Evolutionary conservation across 2,888 invertebrate genomes (phyloP).

Genomic region (Drosophila birchii): DNA sequence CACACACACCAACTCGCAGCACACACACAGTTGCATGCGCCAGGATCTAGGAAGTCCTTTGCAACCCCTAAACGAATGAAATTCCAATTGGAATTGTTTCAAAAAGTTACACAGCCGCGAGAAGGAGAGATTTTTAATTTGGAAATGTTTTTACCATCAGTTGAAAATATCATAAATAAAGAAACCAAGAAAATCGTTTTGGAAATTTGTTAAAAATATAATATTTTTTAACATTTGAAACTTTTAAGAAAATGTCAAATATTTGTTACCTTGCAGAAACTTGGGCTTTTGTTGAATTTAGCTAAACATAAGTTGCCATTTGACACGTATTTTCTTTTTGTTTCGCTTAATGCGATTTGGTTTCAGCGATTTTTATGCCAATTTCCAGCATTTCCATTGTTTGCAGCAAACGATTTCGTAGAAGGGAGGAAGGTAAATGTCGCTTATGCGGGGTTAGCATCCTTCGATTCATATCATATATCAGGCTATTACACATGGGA

Average conservation of each 20-base stretch:
- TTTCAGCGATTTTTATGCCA: constrained; percentile 1
- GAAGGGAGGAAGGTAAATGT: constrained; percentile 4
- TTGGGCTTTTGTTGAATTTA: not conserved
- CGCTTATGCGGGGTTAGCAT: constrained; percentile 24
- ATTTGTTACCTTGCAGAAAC: not conserved
- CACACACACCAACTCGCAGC: constrained; percentile 30
- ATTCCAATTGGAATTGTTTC: constrained; percentile 39
- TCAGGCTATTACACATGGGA: constrained; percentile 39
- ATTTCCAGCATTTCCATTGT: constrained; percentile 13
- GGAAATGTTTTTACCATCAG: not conserved
- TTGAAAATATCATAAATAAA: not conserved
- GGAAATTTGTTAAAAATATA: not conserved
- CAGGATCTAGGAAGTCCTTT: constrained; percentile 50
- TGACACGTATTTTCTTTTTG: constrained; percentile 23
- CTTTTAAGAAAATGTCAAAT: not conserved
- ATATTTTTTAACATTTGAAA: not conserved
- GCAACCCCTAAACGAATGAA: constrained; percentile 42
- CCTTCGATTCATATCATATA: constrained; percentile 22
- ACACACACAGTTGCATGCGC: constrained; percentile 13
- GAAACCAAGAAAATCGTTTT: not conserved
- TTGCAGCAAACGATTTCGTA: not conserved
- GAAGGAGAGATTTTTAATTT: not conserved
- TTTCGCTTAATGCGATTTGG: constrained; percentile 24
- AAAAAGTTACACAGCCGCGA: not conserved
- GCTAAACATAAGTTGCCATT: constrained; percentile 10